Conservation (phyloP, 1,140 invertebrate genomes). For the Caerostris darwini region DNA sequence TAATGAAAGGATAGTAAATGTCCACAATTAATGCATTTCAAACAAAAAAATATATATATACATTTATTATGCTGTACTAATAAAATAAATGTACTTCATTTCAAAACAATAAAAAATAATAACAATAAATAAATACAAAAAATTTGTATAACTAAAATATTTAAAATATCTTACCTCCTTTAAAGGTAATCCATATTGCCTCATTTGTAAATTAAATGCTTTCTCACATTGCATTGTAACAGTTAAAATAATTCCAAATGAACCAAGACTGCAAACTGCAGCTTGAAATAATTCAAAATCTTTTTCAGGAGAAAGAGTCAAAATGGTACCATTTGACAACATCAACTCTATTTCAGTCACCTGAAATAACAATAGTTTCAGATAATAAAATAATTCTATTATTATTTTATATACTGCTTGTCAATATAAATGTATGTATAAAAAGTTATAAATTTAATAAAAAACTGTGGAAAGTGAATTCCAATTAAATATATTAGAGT, state of each 20-base stretch:
- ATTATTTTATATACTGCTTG: background rate
- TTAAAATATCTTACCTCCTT: conserved; percentile 80
- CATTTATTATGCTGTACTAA: background rate
- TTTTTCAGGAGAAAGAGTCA: conserved; percentile 79
- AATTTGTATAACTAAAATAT: background rate
- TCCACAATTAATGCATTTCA: too few relatives aligned
- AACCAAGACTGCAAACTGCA: conserved; percentile 80
- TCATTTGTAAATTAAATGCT: conserved; percentile 80
- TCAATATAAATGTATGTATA: background rate
- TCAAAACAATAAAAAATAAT: background rate
- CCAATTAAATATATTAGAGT: too few relatives aligned
- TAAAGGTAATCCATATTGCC: conserved; percentile 79
- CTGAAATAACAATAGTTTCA: conserved; percentile 76
- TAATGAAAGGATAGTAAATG: too few relatives aligned
- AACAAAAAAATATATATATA: background rate
- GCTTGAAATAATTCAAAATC: conserved; percentile 80
- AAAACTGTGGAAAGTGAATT: too few relatives aligned
- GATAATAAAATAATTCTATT: background rate
- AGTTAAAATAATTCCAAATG: conserved; percentile 81
- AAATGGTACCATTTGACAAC: conserved; percentile 80
- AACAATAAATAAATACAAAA: background rate
- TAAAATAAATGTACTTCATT: background rate
- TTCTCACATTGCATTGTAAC: conserved; percentile 81
- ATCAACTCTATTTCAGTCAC: conserved; percentile 81
- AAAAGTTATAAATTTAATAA: too few relatives aligned